Evolutionary conservation across 2,888 invertebrate genomes (phyloP), one percentile per base, ranked within the genome.

Genomic region (Caenorhabditis sp.): DNA sequence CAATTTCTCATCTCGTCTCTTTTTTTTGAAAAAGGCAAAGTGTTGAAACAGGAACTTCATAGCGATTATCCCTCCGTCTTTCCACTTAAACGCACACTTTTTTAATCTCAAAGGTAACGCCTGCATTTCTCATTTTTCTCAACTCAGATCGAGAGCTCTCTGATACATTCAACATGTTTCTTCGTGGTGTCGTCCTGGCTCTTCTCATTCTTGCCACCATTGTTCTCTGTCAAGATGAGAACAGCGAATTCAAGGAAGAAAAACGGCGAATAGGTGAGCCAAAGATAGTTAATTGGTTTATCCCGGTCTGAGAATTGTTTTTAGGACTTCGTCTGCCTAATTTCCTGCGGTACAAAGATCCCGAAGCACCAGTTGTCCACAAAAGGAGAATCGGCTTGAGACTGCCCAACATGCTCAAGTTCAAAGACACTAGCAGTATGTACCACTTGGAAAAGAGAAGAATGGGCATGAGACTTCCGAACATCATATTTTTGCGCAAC

Each of bases 401-500:
- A 28, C 71, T 85, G 1, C 85, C 85, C 13, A 85, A 85, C 65
- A 56, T 85, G 70, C 53, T 85, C 13, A 70, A 81, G 28, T 69
- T 82, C 32, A 83, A 82, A 35, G 81, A 85, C 44, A 65, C 68
- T 24, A 44, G 61, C 24, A 67, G 37, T 28, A 37, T 55, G 64
- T 67, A 72, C 44, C 72, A 77, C 9, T n/a, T 82, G 67, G 79
- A 77, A 20, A 84, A 84, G 35, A 53, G 84, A 20, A 47, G 84
- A 56, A 76, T 84, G 71, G 84, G 84, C 44, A 82, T 70, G 80
- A 62, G 80, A 9, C 76, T 82, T 22, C 82, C 82, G 15, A 82
- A 82, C 56, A 82, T 82, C 61, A 82, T 82, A 20, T 82, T 82
- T 28, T 62, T 78, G 24, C 68, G 78, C 20, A 82, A 78, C 24